A percentile compares a stretch with the other conserved stretches of the same genome.
phyloP scores from a whole-genome alignment of 2,113 vertebrate genomes.

The Athene noctua region DNA sequence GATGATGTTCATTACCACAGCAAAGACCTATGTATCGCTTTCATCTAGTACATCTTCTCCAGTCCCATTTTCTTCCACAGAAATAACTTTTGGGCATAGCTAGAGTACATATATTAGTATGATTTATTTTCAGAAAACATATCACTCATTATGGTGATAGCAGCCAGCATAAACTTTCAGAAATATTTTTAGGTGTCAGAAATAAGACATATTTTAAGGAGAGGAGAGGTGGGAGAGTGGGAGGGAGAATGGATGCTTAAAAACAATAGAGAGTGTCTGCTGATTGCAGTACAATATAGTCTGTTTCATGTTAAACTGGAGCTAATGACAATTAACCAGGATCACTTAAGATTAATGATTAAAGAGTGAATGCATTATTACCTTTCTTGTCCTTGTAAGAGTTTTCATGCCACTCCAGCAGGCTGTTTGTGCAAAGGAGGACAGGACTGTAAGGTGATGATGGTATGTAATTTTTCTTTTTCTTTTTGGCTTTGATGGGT shows the following conservation, averaged over 20 bases:
- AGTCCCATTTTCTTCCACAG: not conserved
- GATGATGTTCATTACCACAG: not conserved
- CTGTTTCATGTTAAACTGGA: not conserved
- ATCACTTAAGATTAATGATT: not conserved
- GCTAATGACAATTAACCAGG: not conserved
- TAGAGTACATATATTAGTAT: not conserved
- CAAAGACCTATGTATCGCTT: not conserved
- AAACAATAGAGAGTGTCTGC: not conserved
- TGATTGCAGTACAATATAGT: not conserved
- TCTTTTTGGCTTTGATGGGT: not conserved
- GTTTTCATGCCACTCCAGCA: not conserved
- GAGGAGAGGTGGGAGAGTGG: not conserved
- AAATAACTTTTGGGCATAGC: not conserved
- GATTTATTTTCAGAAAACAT: constrained; percentile 5
- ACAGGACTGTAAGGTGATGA: not conserved
- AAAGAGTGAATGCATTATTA: not conserved
- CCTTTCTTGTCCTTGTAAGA: not conserved
- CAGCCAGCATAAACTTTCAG: not conserved
- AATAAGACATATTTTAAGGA: not conserved
- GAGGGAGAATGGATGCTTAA: not conserved
- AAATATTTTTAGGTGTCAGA: not conserved
- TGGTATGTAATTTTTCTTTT: not conserved
- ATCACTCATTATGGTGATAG: not conserved
- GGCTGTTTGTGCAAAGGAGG: not conserved
- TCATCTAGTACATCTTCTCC: not conserved